A percentile compares a stretch with the other conserved stretches of the same genome.
These are phyloP conservation scores for Urocolius indicus DNA, from an alignment of 2,113 vertebrate species.

Conservation along the genomic window DNA sequence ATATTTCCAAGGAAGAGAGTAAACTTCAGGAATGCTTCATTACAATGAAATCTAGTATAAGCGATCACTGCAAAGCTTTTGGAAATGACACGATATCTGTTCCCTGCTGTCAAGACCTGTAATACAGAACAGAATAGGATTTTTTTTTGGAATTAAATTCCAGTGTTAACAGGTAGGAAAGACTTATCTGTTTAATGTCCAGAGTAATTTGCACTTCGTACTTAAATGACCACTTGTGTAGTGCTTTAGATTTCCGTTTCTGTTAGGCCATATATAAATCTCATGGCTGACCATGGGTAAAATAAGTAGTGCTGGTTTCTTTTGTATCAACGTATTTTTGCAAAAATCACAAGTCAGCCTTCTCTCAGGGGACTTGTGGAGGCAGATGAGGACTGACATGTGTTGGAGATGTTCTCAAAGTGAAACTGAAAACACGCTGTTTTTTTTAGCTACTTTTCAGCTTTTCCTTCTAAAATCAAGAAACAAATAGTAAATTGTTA, in stretches of 20 bases:
- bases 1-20: neutral
- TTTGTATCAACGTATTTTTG: neutral
- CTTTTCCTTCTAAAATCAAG: neutral
- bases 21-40: neutral
- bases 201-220: neutral
- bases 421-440: neutral
- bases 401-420: neutral
- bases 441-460: neutral
- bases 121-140: neutral
- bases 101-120: neutral
- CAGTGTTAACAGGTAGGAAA: neutral
- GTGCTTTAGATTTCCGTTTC: neutral
- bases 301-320: neutral
- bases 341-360: neutral
- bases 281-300: neutral
- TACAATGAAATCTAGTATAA: neutral
- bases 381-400: neutral
- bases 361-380: neutral
- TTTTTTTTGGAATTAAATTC: neutral
- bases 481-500: neutral
- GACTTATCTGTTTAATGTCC: neutral
- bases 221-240: neutral
- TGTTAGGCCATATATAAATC: neutral
- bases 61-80: neutral
- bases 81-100: neutral